phyloP scores from a whole-genome alignment of 2,113 vertebrate genomes.

The Ochotona princeps region DNA sequence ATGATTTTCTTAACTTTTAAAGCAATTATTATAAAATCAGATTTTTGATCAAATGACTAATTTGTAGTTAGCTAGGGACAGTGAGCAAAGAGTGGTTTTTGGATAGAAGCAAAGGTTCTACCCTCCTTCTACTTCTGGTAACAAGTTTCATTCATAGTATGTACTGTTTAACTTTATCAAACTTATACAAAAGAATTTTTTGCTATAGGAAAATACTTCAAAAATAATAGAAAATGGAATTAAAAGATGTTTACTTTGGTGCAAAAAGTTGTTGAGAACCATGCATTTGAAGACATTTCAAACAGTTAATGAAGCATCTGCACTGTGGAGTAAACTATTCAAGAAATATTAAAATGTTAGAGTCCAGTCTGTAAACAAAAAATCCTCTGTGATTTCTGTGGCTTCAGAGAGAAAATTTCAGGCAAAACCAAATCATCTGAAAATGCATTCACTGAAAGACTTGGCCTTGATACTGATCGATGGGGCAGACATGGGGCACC shows the following conservation, averaged over 20 bases:
- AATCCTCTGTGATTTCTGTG: no score
- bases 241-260: no score
- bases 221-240: no score
- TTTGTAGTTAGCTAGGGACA: conserved; percentile 3
- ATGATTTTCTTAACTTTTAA: conserved; percentile 34
- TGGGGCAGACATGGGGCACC: neutral
- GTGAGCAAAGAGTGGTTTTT: neutral
- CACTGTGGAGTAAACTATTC: no score
- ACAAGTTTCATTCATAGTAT: neutral
- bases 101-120: conserved; percentile 5
- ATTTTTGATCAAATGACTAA: conserved; percentile 5
- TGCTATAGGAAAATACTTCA: neutral
- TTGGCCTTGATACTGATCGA: neutral
- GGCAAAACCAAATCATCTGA: neutral
- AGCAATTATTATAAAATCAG: conserved; percentile 42
- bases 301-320: no score
- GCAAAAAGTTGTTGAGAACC: no score
- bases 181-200: neutral
- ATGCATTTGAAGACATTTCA: no score
- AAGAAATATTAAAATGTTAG: no score
- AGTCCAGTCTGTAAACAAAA: no score
- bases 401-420: neutral
- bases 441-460: neutral
- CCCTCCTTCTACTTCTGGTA: neutral
- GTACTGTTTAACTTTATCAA: neutral